Conservation (phyloP, 2,888 invertebrate genomes). For the Dugesia japonica region DNA sequence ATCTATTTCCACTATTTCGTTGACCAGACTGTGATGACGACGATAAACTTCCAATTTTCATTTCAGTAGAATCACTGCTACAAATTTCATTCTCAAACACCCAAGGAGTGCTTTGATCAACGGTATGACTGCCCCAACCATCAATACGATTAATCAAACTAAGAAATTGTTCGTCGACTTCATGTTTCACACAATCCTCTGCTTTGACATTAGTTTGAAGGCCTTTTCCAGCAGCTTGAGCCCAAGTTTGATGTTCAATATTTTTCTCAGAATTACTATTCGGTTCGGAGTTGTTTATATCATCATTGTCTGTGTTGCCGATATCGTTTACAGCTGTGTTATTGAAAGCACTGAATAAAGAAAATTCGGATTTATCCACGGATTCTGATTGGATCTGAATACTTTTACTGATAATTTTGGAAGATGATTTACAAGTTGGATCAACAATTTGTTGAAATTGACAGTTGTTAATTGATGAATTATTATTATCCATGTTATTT, state of each 20-base stretch:
- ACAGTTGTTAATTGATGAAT: too few relatives aligned
- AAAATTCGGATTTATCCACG: too few relatives aligned
- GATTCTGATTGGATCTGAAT: too few relatives aligned
- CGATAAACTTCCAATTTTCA: too few relatives aligned
- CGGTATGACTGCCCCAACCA: constrained; percentile 24
- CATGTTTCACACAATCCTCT: background rate
- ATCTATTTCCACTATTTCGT: constrained; percentile 35
- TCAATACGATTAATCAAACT: constrained; percentile 25
- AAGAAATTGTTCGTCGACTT: constrained; percentile 17
- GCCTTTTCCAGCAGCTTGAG: constrained; percentile 23
- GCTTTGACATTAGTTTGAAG: background rate
- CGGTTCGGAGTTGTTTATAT: too few relatives aligned
- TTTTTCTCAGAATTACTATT: background rate
- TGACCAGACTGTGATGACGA: constrained; percentile 37
- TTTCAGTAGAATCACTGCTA: background rate
- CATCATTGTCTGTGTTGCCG: too few relatives aligned
- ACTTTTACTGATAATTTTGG: too few relatives aligned
- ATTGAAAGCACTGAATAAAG: too few relatives aligned
- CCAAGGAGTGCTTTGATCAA: constrained; percentile 31
- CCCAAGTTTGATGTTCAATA: background rate
- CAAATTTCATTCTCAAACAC: background rate
- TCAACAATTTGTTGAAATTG: too few relatives aligned
- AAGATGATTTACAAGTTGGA: too few relatives aligned
- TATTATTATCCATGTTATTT: too few relatives aligned
- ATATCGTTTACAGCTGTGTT: too few relatives aligned